phyloP scores from a whole-genome alignment of 2,113 vertebrate genomes.

The Phyllostomus hastatus region DNA sequence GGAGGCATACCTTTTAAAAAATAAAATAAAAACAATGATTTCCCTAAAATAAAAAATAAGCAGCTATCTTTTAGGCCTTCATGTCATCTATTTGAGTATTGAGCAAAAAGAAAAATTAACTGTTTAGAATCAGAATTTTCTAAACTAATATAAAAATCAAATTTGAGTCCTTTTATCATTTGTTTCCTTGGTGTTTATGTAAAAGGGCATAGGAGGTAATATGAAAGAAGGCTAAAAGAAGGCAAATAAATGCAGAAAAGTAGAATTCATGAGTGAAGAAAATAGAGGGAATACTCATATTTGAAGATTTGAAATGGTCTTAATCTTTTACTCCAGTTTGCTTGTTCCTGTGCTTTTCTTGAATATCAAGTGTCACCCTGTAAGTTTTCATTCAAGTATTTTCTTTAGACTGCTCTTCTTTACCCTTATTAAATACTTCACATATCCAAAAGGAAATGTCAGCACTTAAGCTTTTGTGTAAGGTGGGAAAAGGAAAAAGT shows the following conservation, averaged over 20 bases:
- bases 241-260: neutral
- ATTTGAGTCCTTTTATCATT: neutral
- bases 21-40: neutral
- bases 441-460: slow-evolving; percentile 29
- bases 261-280: neutral
- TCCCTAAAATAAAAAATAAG: neutral
- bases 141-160: neutral
- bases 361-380: slow-evolving; percentile 23
- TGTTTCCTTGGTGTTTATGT: neutral
- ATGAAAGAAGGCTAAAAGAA: neutral
- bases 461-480: neutral
- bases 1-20: neutral
- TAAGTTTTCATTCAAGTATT: slow-evolving; percentile 20
- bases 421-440: slow-evolving; percentile 24
- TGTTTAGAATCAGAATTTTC: neutral
- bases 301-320: neutral
- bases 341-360: neutral
- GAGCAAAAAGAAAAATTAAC: slow-evolving; percentile 1
- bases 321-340: neutral
- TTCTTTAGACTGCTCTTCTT: slow-evolving; percentile 44
- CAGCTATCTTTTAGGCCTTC: neutral
- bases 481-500: neutral
- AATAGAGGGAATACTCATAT: neutral
- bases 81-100: neutral
- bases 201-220: neutral